Percentiles rank a stretch among this genome's conserved stretches.
Conservation (phyloP, 2,888 invertebrate species). For the Melieria crassipennis region DNA sequence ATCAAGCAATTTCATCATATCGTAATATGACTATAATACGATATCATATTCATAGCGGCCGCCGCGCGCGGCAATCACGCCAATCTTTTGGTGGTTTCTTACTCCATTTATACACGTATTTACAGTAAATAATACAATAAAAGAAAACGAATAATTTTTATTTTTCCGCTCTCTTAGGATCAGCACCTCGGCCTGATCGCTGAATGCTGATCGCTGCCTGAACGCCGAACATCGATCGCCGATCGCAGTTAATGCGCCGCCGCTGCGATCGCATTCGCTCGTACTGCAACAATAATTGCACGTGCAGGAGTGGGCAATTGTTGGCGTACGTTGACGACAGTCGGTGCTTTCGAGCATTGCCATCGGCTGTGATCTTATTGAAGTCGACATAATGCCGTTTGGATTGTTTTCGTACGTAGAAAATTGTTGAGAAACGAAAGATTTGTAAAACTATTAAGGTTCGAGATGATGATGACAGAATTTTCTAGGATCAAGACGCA, state of each 20-base stretch:
- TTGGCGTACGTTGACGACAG: constrained; percentile 30
- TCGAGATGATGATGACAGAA: too few relatives aligned
- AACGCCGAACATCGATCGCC: not conserved
- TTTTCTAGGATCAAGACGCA: too few relatives aligned
- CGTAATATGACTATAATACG: constrained; percentile 23
- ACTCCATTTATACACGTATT: constrained; percentile 32
- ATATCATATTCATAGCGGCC: too few relatives aligned
- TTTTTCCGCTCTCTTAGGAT: constrained; percentile 29
- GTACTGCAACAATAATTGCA: constrained; percentile 18
- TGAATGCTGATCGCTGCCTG: not conserved
- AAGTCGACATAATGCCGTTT: not conserved
- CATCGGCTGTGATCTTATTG: not conserved
- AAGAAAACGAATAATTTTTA: constrained; percentile 1
- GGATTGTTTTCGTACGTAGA: not conserved
- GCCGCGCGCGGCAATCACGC: not conserved
- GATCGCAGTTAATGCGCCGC: constrained; percentile 22
- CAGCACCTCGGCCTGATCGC: constrained; percentile 6
- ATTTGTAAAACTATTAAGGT: too few relatives aligned
- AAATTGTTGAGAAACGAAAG: too few relatives aligned
- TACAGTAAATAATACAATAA: constrained; percentile 25
- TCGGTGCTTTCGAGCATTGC: constrained; percentile 13
- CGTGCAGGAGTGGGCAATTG: constrained; percentile 27
- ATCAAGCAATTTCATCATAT: constrained; percentile 60
- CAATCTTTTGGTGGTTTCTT: constrained; percentile 2
- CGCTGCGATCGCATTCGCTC: not conserved